Evolutionary conservation across 1,140 invertebrate species (phyloP).

Genomic region (Vanessa atalanta): DNA sequence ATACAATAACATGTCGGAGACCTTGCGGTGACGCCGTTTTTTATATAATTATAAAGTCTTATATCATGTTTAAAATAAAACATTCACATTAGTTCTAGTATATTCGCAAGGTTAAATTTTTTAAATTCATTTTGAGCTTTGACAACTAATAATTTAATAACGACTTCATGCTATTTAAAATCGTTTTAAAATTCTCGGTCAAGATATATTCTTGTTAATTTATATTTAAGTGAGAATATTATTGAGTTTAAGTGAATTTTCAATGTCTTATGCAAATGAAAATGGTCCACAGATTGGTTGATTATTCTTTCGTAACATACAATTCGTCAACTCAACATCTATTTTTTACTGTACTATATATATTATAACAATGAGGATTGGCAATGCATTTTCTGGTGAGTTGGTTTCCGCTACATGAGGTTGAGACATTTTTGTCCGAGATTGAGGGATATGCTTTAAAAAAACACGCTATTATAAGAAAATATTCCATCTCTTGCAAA

Average conservation of each 20-base stretch:
- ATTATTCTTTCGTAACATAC: neutral
- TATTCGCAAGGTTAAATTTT: slow-evolving; percentile 12
- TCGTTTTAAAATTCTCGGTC: neutral
- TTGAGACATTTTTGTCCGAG: no score
- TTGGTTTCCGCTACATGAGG: no score
- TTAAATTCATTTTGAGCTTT: neutral
- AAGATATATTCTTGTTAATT: neutral
- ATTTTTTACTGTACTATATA: no score
- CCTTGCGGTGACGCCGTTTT: neutral
- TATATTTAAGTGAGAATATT: neutral
- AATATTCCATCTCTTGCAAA: no score
- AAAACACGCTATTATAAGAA: no score
- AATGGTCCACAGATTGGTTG: neutral
- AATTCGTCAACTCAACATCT: no score
- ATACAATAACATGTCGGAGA: neutral
- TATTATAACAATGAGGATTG: no score
- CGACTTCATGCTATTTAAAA: neutral
- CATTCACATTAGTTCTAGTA: slow-evolving; percentile 6
- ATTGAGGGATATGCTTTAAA: no score
- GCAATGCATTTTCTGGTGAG: no score
- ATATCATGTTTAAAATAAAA: neutral
- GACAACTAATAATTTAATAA: neutral
- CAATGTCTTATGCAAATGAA: neutral
- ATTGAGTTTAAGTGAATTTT: neutral
- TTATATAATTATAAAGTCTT: neutral